A percentile compares a stretch with the other conserved stretches of the same genome.
These are phyloP conservation scores for Nomada fabriciana DNA, from an alignment of 2,888 invertebrate species.

Conservation along the genomic window DNA sequence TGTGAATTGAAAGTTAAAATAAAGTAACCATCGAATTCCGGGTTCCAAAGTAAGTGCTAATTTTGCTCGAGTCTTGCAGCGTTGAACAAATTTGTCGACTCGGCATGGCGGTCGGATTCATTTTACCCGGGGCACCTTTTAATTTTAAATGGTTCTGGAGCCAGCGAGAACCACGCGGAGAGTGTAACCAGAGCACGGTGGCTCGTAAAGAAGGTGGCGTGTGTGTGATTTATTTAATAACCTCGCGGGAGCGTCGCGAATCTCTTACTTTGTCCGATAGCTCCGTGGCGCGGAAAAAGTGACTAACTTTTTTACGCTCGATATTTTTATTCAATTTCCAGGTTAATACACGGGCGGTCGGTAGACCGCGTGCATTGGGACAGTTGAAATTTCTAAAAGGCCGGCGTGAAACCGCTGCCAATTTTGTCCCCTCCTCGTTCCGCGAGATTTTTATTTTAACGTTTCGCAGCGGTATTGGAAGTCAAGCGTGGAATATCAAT, in stretches of 20 bases:
- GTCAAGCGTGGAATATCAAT: conserved; percentile 22
- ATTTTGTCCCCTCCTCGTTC: background rate
- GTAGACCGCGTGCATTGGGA: background rate
- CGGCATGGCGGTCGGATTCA: background rate
- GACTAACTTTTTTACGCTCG: background rate
- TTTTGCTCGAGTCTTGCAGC: conserved; percentile 5
- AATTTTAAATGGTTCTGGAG: conserved; percentile 26
- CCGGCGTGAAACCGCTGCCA: background rate
- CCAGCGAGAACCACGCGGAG: background rate
- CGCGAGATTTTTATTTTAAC: background rate
- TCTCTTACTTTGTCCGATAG: conserved; percentile 1
- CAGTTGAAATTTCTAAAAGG: background rate
- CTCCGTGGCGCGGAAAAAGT: background rate
- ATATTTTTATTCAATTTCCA: conserved; percentile 23
- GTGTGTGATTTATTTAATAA: conserved; percentile 43
- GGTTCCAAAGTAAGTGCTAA: conserved; percentile 2
- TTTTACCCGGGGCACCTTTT: conserved; percentile 6
- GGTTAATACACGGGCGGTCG: too few relatives aligned
- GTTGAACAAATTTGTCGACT: background rate
- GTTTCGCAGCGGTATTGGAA: background rate
- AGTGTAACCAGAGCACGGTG: background rate
- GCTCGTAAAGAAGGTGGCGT: conserved; percentile 13
- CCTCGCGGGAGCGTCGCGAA: background rate
- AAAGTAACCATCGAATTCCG: background rate
- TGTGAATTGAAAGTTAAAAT: background rate